A percentile compares a stretch with the other conserved stretches of the same genome.
phyloP scores from a whole-genome alignment of 2,113 vertebrate genomes.

The Campylomormyrus numenius region DNA sequence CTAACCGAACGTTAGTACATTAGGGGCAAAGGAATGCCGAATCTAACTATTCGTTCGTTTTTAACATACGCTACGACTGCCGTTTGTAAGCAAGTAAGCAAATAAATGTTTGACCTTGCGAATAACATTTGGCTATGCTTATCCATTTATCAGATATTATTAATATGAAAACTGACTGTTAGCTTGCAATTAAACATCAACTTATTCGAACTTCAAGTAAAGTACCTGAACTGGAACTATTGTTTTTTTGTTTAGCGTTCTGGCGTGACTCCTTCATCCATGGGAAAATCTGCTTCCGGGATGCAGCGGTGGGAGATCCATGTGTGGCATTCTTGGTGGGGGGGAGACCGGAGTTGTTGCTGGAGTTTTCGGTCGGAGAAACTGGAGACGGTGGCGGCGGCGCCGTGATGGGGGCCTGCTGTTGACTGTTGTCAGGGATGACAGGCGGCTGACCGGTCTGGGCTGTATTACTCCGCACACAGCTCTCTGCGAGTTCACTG shows the following conservation, averaged over 20 bases:
- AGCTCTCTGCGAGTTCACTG: conserved; percentile 79
- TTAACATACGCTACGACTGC: background rate
- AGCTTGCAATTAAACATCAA: background rate
- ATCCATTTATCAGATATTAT: background rate
- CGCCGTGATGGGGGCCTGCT: conserved; percentile 57
- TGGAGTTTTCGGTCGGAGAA: conserved; percentile 78
- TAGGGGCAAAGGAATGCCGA: background rate
- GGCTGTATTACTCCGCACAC: conserved; percentile 75
- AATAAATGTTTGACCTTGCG: background rate
- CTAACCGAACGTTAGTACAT: background rate
- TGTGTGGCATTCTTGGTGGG: conserved; percentile 70
- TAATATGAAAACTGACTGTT: background rate
- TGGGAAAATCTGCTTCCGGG: conserved; percentile 91
- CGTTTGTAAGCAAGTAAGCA: background rate
- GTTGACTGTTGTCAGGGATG: conserved; percentile 68
- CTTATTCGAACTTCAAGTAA: background rate
- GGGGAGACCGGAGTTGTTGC: conserved; percentile 66
- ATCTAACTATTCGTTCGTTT: background rate
- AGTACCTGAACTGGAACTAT: conserved; percentile 94
- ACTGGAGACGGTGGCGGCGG: conserved; percentile 67
- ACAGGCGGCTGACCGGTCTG: conserved; percentile 68
- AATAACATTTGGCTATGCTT: background rate
- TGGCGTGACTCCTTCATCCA: conserved; percentile 99
- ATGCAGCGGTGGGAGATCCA: conserved; percentile 69
- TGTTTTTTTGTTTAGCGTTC: conserved; percentile 95